Conservation (phyloP, 2,797 vertebrate species). For the Sebastes cheni region DNA sequence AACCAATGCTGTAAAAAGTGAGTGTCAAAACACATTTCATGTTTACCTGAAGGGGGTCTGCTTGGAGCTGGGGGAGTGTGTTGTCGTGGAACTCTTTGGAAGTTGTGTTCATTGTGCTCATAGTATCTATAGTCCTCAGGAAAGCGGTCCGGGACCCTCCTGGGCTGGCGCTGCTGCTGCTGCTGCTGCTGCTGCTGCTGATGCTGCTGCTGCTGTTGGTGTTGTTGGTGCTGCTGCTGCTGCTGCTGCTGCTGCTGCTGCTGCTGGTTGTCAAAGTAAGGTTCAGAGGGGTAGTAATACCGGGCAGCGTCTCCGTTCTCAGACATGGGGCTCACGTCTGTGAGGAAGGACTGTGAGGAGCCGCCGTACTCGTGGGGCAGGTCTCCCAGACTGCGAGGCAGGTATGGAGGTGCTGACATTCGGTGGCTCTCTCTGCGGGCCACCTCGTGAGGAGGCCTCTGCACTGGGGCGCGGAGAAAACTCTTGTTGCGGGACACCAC, state of each 20-base stretch:
- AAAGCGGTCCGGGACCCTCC: slow-evolving; percentile 85
- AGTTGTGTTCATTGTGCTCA: slow-evolving; percentile 88
- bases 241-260: slow-evolving; percentile 50
- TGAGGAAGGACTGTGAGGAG: slow-evolving; percentile 90
- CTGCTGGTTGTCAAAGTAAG: slow-evolving; percentile 88
- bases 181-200: neutral
- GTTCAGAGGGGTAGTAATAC: slow-evolving; percentile 88
- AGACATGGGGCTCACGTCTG: slow-evolving; percentile 83
- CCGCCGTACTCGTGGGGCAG: slow-evolving; percentile 90
- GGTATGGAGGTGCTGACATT: slow-evolving; percentile 92
- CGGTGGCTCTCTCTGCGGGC: slow-evolving; percentile 94
- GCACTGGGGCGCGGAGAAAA: slow-evolving; percentile 87
- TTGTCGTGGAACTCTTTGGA: slow-evolving; percentile 86
- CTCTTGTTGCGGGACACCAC: slow-evolving; percentile 88
- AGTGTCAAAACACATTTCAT: neutral
- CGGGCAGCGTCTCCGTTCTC: slow-evolving; percentile 91
- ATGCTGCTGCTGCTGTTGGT: slow-evolving; percentile 18
- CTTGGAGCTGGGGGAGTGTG: slow-evolving; percentile 87
- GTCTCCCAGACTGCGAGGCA: slow-evolving; percentile 89
- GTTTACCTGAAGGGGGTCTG: slow-evolving; percentile 89
- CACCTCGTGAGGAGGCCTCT: slow-evolving; percentile 90
- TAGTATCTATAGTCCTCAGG: slow-evolving; percentile 94
- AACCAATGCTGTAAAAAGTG: neutral
- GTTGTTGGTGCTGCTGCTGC: neutral
- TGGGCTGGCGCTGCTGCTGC: slow-evolving; percentile 56